phyloP scores from a whole-genome alignment of 2,888 invertebrate species.

The Embidobia sp. region DNA sequence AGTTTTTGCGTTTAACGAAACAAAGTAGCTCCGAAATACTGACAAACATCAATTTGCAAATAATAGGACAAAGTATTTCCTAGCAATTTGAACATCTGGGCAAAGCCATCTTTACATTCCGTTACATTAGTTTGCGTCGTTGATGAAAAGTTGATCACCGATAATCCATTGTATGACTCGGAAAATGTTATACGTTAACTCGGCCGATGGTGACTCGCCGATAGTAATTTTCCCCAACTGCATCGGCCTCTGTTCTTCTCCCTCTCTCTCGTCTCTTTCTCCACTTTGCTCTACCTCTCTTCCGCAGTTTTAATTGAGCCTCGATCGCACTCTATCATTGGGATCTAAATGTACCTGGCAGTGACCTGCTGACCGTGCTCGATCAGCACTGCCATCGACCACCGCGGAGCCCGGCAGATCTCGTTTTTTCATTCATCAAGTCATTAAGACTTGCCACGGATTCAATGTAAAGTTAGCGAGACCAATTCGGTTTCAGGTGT shows the following conservation, averaged over 20 bases:
- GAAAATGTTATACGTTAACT: conserved; percentile 63
- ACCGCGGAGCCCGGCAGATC: conserved; percentile 68
- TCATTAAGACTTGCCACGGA: background rate
- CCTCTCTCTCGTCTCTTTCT: conserved; percentile 35
- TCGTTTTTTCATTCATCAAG: conserved; percentile 22
- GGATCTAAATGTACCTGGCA: conserved; percentile 77
- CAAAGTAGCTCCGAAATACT: too few relatives aligned
- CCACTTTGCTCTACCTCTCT: conserved; percentile 51
- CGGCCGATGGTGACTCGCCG: conserved; percentile 57
- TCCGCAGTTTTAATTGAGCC: conserved; percentile 72
- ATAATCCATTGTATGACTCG: conserved; percentile 16
- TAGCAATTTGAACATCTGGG: too few relatives aligned
- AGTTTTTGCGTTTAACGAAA: too few relatives aligned
- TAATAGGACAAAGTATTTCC: too few relatives aligned
- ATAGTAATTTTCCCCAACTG: conserved; percentile 69
- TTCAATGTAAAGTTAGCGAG: background rate
- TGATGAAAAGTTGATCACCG: conserved; percentile 24
- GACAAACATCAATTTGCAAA: too few relatives aligned
- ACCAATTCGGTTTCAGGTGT: too few relatives aligned
- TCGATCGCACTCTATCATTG: conserved; percentile 73
- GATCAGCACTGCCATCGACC: conserved; percentile 75
- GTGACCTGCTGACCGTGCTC: conserved; percentile 77
- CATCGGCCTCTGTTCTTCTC: background rate
- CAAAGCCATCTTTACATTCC: background rate
- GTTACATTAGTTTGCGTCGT: conserved; percentile 1